Percentiles rank a stretch among this genome's conserved stretches.
Conservation (phyloP, 2,888 invertebrate species). For the Stenotaenia linearis region DNA sequence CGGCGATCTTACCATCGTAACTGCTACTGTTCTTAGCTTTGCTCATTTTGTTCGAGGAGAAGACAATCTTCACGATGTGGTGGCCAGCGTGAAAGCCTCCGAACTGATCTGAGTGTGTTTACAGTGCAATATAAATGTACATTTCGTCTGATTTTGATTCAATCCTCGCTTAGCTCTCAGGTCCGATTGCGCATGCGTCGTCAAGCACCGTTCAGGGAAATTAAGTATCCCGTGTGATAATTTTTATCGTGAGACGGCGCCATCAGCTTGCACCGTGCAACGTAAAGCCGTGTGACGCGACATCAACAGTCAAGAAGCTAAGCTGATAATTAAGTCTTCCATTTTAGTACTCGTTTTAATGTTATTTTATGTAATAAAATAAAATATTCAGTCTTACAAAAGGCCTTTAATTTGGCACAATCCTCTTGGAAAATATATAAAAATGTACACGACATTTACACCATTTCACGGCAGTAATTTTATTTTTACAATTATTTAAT, state of each 20-base stretch:
- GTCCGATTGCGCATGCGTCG: not conserved
- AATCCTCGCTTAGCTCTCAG: not conserved
- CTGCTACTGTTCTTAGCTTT: conserved; percentile 28
- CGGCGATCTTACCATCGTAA: conserved; percentile 80
- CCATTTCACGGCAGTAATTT: no score
- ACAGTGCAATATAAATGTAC: not conserved
- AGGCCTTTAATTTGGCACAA: no score
- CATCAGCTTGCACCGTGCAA: no score
- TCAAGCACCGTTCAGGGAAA: not conserved
- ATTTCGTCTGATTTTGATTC: not conserved
- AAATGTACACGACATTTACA: no score
- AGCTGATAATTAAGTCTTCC: no score
- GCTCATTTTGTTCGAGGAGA: not conserved
- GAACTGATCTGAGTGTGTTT: not conserved
- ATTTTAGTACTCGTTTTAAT: no score
- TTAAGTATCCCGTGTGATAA: not conserved
- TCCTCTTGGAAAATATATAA: no score
- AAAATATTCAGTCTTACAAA: no score
- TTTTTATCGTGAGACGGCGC: not conserved
- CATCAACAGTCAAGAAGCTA: no score
- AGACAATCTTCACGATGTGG: not conserved
- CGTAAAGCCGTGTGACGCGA: no score
- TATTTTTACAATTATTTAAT: no score
- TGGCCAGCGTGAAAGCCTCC: not conserved
- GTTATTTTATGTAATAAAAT: no score